Base-by-base conservation (phyloP, 1,140 invertebrate genomes). In the Melipona quadrifasciata region DNA sequence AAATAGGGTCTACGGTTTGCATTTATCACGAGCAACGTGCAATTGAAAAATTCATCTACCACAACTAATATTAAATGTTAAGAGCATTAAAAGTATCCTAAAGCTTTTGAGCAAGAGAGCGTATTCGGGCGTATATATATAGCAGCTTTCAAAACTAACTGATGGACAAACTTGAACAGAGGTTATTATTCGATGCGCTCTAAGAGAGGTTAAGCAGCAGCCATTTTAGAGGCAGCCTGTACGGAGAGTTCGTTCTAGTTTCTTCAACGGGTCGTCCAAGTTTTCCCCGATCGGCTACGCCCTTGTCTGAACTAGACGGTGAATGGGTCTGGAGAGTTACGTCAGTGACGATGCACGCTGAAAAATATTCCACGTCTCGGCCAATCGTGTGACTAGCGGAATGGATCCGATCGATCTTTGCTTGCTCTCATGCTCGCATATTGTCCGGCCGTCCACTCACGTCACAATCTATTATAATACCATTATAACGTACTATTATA, bases 391-490 rank as follows among this genome's bases (percentile, higher is more conserved):
- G 72, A 21, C 57, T 27, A 21, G 21, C 55, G 27, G 31, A 76
- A 76, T 76, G 57, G 57, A 76, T 76, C 61, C 8, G 74, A 61
- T 61, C 39, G 34, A 61, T 76, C 75, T 67, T 34, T 67, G 31
- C 64, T 14, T 17, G 57, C 14, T 75, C 51, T 72, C n/a, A 14
- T 12, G 51, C 73, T 61, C 74, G 55, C 61, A 47, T 55, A 73
- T 73, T 53, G 27, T 31, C 5, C 51, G 8, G 39, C 17, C 6
- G 12, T 11, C 21, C 34, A 34, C 27, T 21, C 24, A 3, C 17
- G 11, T 4, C 27, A 2, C 16, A 2, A 31, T 31, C 61, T 8
- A n/a, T 77, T 39, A 65, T n/a, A 47, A 47, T 47, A 47, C 39
- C 39, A 47, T 47, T 47, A 47, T 0, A 47, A 47, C 58, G 58